Percentiles rank a stretch among this genome's conserved stretches.
These are phyloP conservation scores for Otus sunia DNA, from an alignment of 2,113 vertebrate genomes.

Conservation along the genomic window DNA sequence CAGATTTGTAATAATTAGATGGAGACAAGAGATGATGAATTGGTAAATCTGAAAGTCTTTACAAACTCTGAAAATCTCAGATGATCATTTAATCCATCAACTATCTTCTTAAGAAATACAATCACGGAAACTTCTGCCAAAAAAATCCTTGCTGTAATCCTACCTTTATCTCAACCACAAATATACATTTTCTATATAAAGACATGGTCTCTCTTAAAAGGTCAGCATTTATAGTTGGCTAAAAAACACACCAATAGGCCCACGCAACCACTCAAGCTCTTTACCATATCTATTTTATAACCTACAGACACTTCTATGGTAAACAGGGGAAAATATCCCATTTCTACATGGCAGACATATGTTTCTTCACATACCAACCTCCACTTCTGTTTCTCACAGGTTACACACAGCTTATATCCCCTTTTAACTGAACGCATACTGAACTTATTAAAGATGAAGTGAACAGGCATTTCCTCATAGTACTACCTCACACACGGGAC, in stretches of 20 bases:
- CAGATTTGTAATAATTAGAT: slow-evolving; percentile 66
- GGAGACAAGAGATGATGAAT: slow-evolving; percentile 57
- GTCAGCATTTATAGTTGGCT: background rate
- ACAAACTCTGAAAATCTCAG: slow-evolving; percentile 67
- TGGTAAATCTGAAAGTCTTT: slow-evolving; percentile 65
- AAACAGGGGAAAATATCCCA: background rate
- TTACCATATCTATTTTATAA: background rate
- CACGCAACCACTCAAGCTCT: background rate
- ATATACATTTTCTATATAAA: slow-evolving; percentile 62
- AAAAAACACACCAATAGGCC: background rate
- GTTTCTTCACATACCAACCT: background rate
- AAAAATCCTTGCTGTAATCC: slow-evolving; percentile 54
- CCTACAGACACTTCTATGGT: background rate
- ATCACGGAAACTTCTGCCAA: slow-evolving; percentile 49
- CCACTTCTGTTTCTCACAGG: slow-evolving; percentile 60
- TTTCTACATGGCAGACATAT: background rate
- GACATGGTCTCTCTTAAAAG: slow-evolving; percentile 49
- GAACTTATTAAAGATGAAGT: slow-evolving; percentile 56
- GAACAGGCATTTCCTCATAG: slow-evolving; percentile 54
- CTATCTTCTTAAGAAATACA: slow-evolving; percentile 68
- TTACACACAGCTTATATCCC: slow-evolving; percentile 22
- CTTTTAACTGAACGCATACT: slow-evolving; percentile 24
- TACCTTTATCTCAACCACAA: slow-evolving; percentile 60
- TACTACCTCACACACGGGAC: slow-evolving; percentile 42
- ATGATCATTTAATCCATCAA: slow-evolving; percentile 66